Evolutionary conservation across 2,888 invertebrate genomes (phyloP).

Genomic region (Trisateles emortualis): DNA sequence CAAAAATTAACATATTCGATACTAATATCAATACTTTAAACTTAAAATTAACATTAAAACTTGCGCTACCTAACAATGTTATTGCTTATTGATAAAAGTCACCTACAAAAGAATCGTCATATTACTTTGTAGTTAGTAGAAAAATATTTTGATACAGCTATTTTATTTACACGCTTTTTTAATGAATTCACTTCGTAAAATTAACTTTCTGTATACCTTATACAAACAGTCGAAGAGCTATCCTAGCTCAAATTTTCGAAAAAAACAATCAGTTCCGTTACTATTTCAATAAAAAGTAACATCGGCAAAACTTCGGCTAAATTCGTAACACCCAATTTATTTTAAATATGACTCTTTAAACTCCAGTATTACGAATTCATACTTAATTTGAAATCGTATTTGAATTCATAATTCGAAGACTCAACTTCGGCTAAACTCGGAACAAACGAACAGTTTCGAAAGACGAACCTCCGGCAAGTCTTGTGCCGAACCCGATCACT

Average conservation of each 20-base stretch:
- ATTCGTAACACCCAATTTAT: slow-evolving; percentile 29
- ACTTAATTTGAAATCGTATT: too few species aligned
- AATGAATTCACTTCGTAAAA: slow-evolving; percentile 12
- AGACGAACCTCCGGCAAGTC: slow-evolving; percentile 4
- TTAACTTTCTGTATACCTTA: slow-evolving; percentile 26
- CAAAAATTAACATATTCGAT: neutral
- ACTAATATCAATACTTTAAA: neutral
- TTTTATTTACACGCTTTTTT: slow-evolving; percentile 25
- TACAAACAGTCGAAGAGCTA: slow-evolving; percentile 34
- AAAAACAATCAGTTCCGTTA: slow-evolving; percentile 34
- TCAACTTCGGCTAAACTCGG: slow-evolving; percentile 14
- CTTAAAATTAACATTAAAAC: neutral
- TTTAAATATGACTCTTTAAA: too few species aligned
- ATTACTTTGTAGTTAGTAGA: slow-evolving; percentile 36
- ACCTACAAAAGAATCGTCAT: slow-evolving; percentile 1
- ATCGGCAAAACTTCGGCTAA: slow-evolving; percentile 43
- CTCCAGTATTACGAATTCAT: too few species aligned
- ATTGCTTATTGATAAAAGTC: neutral
- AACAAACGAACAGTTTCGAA: slow-evolving; percentile 6
- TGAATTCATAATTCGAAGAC: slow-evolving; percentile 20
- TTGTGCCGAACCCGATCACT: neutral
- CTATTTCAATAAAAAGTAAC: slow-evolving; percentile 24
- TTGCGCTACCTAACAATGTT: neutral
- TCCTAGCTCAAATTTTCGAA: slow-evolving; percentile 26
- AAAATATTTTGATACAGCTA: slow-evolving; percentile 38